These are phyloP conservation scores for Epirrita christyi DNA, from an alignment of 2,888 invertebrate species.

Conservation along the genomic window DNA sequence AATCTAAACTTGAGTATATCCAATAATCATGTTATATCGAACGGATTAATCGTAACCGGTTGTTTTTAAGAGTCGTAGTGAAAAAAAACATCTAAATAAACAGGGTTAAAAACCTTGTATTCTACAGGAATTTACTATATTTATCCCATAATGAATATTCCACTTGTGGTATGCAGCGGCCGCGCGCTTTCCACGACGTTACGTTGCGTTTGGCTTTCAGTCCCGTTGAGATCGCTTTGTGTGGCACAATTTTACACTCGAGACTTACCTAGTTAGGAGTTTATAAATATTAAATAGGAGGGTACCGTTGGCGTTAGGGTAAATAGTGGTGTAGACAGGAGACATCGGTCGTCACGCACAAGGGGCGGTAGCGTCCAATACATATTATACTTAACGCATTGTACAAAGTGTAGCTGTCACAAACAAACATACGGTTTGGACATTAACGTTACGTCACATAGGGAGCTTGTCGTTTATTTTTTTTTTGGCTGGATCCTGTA, in stretches of 20 bases:
- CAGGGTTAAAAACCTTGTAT: conserved; percentile 68
- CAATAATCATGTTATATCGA: conserved; percentile 54
- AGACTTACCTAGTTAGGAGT: conserved; percentile 78
- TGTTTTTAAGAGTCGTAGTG: conserved; percentile 68
- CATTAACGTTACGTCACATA: conserved; percentile 62
- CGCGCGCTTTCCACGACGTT: conserved; percentile 42
- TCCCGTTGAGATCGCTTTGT: conserved; percentile 70
- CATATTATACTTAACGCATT: conserved; percentile 55
- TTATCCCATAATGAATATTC: conserved; percentile 56
- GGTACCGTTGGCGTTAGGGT: conserved; percentile 62
- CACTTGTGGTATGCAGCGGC: conserved; percentile 43
- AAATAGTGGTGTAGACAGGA: conserved; percentile 54
- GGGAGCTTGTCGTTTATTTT: conserved; percentile 50
- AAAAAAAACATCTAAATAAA: conserved; percentile 56
- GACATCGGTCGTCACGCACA: conserved; percentile 39
- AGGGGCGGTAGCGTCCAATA: conserved; percentile 36
- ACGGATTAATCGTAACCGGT: conserved; percentile 61
- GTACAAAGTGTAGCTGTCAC: conserved; percentile 72
- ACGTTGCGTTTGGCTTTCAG: conserved; percentile 63
- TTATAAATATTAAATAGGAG: conserved; percentile 78
- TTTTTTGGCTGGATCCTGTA: conserved; percentile 12
- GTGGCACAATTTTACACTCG: conserved; percentile 81
- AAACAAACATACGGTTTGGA: conserved; percentile 62
- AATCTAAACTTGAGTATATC: conserved; percentile 62
- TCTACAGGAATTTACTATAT: conserved; percentile 66